A percentile compares a stretch with the other conserved stretches of the same genome.
phyloP scores from a whole-genome alignment of 2,113 vertebrate species.

The Phocoena phocoena region DNA sequence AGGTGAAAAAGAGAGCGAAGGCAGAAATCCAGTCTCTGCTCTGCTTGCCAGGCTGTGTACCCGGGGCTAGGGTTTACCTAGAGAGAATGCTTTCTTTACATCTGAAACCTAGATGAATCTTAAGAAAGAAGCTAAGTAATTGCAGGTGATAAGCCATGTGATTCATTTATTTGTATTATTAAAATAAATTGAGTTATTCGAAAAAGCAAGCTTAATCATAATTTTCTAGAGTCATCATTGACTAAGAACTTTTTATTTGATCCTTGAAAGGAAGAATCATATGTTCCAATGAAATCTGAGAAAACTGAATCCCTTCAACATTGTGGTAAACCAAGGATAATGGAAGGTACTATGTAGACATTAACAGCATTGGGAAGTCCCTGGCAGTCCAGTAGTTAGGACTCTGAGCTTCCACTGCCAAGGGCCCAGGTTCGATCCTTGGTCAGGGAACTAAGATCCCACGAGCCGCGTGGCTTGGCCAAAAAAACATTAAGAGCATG shows the following conservation, averaged over 20 bases:
- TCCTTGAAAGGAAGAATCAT: background rate
- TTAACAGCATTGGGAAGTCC: background rate
- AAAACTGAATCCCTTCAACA: background rate
- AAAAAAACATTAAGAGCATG: background rate
- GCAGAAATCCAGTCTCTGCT: background rate
- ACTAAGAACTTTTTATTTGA: background rate
- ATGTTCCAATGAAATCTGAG: background rate
- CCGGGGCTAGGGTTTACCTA: background rate
- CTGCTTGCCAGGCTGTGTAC: background rate
- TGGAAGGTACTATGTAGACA: background rate
- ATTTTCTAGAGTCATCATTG: background rate
- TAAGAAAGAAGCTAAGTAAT: background rate
- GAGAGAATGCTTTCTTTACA: background rate
- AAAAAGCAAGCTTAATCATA: background rate
- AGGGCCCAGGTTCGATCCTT: background rate
- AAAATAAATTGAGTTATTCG: background rate
- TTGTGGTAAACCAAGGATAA: background rate
- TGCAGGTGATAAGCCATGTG: background rate
- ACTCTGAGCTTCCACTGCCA: background rate
- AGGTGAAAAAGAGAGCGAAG: background rate
- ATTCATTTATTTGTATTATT: background rate
- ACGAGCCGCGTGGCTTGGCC: background rate
- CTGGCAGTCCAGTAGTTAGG: background rate
- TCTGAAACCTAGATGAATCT: background rate
- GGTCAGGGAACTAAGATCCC: background rate